Conservation (phyloP, 2,797 vertebrate genomes). For the Pseudochaenichthys georgianus region DNA sequence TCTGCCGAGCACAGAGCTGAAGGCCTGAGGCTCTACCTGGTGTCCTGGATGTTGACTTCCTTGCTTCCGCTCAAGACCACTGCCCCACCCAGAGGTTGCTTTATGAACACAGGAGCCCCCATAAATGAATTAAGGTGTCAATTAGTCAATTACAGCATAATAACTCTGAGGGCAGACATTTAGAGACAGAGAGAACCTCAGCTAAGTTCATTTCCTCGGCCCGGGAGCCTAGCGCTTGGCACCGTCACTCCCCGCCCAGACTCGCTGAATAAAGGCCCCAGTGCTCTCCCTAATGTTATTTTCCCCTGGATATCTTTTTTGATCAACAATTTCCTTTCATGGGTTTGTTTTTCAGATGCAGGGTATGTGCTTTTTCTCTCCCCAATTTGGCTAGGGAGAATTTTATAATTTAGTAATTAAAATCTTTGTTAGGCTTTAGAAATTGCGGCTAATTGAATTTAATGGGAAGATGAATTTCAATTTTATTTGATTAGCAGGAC, state of each 20-base stretch:
- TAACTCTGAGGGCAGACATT: slow-evolving; percentile 90
- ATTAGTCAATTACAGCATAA: slow-evolving; percentile 90
- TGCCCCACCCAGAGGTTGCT: slow-evolving; percentile 87
- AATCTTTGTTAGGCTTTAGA: slow-evolving; percentile 99
- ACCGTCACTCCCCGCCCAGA: slow-evolving; percentile 87
- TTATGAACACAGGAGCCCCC: slow-evolving; percentile 88
- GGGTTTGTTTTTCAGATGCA: slow-evolving; percentile 90
- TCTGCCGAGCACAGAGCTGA: slow-evolving; percentile 70
- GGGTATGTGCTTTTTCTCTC: slow-evolving; percentile 96
- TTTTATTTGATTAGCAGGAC: slow-evolving; percentile 99
- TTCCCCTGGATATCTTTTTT: slow-evolving; percentile 88
- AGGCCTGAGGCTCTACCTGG: slow-evolving; percentile 81
- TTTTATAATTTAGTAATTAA: slow-evolving; percentile 99
- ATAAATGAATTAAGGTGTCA: slow-evolving; percentile 93
- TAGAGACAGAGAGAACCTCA: slow-evolving; percentile 88
- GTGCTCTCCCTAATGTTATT: slow-evolving; percentile 88
- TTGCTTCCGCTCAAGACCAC: slow-evolving; percentile 82
- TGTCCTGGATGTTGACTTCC: slow-evolving; percentile 77
- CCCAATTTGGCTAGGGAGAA: slow-evolving; percentile 99
- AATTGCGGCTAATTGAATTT: slow-evolving; percentile 99
- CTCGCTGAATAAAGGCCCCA: slow-evolving; percentile 84
- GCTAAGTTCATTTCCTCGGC: slow-evolving; percentile 89
- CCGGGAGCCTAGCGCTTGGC: slow-evolving; percentile 85
- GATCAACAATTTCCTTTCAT: slow-evolving; percentile 93
- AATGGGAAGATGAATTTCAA: slow-evolving; percentile 99